Evolutionary conservation across 2,888 invertebrate genomes (phyloP).

Genomic region (Hartigia nigra): DNA sequence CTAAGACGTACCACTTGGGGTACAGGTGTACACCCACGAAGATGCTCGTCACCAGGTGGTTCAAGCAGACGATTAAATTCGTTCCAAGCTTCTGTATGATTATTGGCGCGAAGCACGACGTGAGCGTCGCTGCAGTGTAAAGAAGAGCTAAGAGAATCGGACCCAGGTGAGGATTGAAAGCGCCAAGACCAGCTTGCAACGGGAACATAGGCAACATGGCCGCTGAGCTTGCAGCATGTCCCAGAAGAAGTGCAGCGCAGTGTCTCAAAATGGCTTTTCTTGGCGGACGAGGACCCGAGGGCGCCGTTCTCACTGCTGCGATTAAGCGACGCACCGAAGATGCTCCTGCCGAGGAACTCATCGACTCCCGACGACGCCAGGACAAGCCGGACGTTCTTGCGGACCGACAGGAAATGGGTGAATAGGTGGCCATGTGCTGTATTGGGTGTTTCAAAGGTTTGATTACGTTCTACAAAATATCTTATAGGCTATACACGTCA

Average conservation of each 20-base stretch:
- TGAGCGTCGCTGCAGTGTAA: constrained; percentile 51
- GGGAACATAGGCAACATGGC: constrained; percentile 74
- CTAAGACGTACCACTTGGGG: constrained; percentile 57
- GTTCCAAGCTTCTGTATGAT: constrained; percentile 69
- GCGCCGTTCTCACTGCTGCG: constrained; percentile 65
- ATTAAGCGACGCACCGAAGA: constrained; percentile 80
- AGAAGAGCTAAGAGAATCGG: constrained; percentile 59
- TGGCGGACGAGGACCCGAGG: constrained; percentile 57
- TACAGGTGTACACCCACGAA: constrained; percentile 58
- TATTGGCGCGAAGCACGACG: constrained; percentile 65
- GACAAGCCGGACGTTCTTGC: constrained; percentile 63
- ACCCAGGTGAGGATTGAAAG: constrained; percentile 66
- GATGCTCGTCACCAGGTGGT: constrained; percentile 53
- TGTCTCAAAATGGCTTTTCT: constrained; percentile 58
- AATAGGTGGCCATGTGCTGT: constrained; percentile 70
- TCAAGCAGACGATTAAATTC: constrained; percentile 64
- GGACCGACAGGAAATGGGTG: constrained; percentile 71
- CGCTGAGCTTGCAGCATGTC: constrained; percentile 74
- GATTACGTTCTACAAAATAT: background rate
- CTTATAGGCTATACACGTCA: too few species aligned
- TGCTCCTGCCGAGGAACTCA: constrained; percentile 70
- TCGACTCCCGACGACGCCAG: constrained; percentile 68
- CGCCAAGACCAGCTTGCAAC: constrained; percentile 67
- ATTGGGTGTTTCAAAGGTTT: background rate
- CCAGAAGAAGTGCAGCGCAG: constrained; percentile 64